These are phyloP conservation scores for Ctenopoma multispine DNA, from an alignment of 2,797 vertebrate species.

Conservation along the genomic window DNA sequence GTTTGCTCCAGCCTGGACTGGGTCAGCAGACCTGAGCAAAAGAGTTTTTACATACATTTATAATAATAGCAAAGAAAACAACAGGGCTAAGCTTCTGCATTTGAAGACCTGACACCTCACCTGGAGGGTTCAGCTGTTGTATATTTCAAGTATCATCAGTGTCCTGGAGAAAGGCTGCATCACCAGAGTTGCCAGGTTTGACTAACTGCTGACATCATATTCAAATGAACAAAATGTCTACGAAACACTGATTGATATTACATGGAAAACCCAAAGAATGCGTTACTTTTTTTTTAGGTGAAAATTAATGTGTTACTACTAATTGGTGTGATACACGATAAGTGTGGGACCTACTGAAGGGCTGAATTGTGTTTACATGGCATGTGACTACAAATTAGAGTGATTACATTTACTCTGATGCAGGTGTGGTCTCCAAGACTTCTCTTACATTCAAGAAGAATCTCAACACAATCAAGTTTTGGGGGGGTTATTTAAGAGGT, in stretches of 20 bases:
- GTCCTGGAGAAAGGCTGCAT: constrained; percentile 43
- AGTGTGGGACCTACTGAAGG: not conserved
- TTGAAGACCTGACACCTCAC: constrained; percentile 48
- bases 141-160: constrained; percentile 73
- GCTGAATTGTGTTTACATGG: constrained; percentile 5
- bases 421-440: constrained; percentile 25
- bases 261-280: constrained; percentile 28
- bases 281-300: constrained; percentile 46
- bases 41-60: constrained; percentile 25
- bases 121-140: constrained; percentile 49
- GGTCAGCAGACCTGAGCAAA: constrained; percentile 43
- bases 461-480: constrained; percentile 18
- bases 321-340: not conserved
- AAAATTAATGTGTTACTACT: constrained; percentile 3
- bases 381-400: constrained; percentile 22
- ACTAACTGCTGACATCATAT: constrained; percentile 62
- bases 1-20: constrained; percentile 23
- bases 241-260: constrained; percentile 28
- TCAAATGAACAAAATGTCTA: constrained; percentile 36
- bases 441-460: constrained; percentile 65
- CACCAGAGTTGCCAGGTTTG: constrained; percentile 41
- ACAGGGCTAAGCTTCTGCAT: constrained; percentile 26
- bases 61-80: constrained; percentile 36
- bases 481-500: constrained; percentile 6
- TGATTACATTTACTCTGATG: constrained; percentile 11